phyloP scores from a whole-genome alignment of 2,888 invertebrate genomes.

The Tortricodes alternella region DNA sequence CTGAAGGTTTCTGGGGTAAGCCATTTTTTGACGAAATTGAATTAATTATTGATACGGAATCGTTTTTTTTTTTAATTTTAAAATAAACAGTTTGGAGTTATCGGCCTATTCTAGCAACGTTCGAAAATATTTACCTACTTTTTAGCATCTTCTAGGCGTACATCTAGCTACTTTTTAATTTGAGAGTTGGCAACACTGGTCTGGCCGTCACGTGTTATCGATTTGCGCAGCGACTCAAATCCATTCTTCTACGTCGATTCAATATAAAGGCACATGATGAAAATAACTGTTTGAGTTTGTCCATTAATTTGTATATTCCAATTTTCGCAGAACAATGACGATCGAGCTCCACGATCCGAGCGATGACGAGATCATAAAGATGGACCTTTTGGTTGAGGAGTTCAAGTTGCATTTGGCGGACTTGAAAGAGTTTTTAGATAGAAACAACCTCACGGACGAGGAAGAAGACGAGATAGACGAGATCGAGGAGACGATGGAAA shows the following conservation, averaged over 20 bases:
- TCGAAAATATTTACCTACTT: no score
- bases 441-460: not conserved
- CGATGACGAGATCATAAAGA: not conserved
- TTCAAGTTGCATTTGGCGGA: not conserved
- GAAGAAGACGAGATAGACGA: not conserved
- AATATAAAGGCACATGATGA: not conserved
- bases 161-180: no score
- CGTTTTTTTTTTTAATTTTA: no score
- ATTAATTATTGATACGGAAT: no score
- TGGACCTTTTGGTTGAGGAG: not conserved
- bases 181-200: no score
- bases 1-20: no score
- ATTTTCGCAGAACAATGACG: not conserved
- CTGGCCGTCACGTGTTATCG: not conserved
- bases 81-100: no score
- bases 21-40: no score
- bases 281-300: not conserved
- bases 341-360: not conserved
- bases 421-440: not conserved
- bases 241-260: slow-evolving; percentile 38
- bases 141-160: no score
- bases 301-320: not conserved
- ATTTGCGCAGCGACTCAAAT: slow-evolving; percentile 36
- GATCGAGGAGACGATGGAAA: not conserved
- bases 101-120: no score